Evolutionary conservation across 2,888 invertebrate genomes (phyloP), one percentile per base, ranked within the genome.

Genomic region (Cataglyphis albicans): DNA sequence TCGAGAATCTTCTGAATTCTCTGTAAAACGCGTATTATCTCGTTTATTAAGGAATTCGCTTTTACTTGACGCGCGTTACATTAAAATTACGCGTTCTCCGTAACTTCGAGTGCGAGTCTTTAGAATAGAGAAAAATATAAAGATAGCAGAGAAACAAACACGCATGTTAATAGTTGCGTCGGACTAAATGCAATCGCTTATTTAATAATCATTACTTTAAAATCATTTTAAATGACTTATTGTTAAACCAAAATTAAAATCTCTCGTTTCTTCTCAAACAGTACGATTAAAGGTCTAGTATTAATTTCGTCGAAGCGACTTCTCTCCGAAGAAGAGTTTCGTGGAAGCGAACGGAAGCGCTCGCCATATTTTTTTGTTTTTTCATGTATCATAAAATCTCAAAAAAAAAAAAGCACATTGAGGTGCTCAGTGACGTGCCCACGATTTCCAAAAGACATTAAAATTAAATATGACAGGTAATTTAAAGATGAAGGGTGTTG

Each of bases 401-500:
- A 35, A 52, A 32, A 15, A 55, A 61, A 61, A 74, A 61, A 55
- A 70, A 32, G 25, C 25, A 29, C 52, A 29, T 25, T 55, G n/a
- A 55, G 44, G 7, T 9, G 21, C 10, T 1, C 35, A 78, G 78
- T 59, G 73, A 59, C 32, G 44, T n/a, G 12, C 52, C 2, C 32
- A 59, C 78, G 44, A 59, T 73, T 80, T 12, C 25, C 44, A 25
- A 35, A 59, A 59, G 59, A 59, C 59, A 80, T 80, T 72, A 80
- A 72, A 72, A 59, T 80, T 72, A 80, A 80, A 80, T 72, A 72
- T 80, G 44, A 25, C 73, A 7, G 44, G 44, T 70, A 73, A 80
- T 73, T 72, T 73, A 35, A 59, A 73, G 73, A 72, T 44, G 78
- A 80, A 25, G 38, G 59, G 73, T 80, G 44, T 72, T 41, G 15